phyloP scores from a whole-genome alignment of 30 jellyfish, hydroid and myxozoan species.

The Cassiopea andromeda region DNA sequence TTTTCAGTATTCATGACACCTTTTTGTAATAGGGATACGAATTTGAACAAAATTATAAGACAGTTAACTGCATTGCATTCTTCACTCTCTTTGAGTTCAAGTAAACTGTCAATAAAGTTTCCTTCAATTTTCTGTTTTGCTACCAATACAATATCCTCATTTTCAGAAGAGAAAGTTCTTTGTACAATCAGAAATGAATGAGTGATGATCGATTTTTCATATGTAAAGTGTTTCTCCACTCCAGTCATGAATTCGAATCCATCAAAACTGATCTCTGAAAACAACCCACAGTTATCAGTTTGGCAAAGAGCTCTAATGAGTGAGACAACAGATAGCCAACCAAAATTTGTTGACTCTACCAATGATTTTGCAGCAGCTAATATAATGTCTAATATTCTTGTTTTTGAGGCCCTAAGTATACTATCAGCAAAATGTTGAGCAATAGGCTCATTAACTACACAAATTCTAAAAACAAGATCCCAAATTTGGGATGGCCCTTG shows the following conservation, averaged over 20 bases:
- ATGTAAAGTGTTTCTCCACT: not conserved
- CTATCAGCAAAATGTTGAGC: conserved; percentile 1
- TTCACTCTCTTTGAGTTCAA: not conserved
- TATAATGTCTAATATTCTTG: not conserved
- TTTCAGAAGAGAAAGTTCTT: not conserved
- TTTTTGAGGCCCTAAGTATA: too few relatives aligned
- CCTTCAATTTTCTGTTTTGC: conserved; percentile 1
- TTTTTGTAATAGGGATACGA: not conserved
- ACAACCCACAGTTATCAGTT: not conserved
- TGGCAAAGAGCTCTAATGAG: not conserved
- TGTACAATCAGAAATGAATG: conserved; percentile 30
- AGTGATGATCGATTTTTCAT: conserved; percentile 2
- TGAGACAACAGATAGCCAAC: conserved; percentile 1
- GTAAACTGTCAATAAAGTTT: not conserved
- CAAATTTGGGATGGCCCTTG: not conserved
- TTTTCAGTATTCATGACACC: not conserved
- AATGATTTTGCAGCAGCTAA: not conserved
- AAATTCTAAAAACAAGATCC: not conserved
- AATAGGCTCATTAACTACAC: not conserved
- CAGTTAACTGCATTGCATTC: conserved; percentile 9
- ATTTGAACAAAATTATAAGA: conserved; percentile 6
- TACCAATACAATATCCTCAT: not conserved
- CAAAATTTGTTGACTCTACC: not conserved
- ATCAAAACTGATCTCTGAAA: not conserved
- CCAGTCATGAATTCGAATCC: not conserved